Conservation (phyloP, 2,113 vertebrate genomes). For the Ptyas mucosa region DNA sequence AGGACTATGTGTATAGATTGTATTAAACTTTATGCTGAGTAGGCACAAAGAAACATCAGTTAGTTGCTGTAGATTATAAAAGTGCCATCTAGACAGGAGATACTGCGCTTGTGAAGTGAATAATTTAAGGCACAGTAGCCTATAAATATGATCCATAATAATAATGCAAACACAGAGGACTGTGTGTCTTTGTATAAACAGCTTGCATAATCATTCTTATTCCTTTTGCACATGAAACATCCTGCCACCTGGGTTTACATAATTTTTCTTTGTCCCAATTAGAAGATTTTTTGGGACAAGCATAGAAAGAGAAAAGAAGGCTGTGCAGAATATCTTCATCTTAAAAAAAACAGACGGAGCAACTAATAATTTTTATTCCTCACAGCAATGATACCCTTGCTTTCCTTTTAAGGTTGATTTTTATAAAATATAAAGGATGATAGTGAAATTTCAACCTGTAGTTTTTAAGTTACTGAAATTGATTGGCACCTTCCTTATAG, state of each 20-base stretch:
- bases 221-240: not conserved
- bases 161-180: not conserved
- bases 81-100: not conserved
- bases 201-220: not conserved
- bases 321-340: not conserved
- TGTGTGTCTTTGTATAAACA: not conserved
- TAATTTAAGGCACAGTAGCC: not conserved
- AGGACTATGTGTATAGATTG: not conserved
- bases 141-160: not conserved
- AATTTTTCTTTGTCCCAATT: no score
- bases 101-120: not conserved
- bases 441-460: not conserved
- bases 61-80: not conserved
- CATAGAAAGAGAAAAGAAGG: not conserved
- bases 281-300: not conserved
- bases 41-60: not conserved
- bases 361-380: not conserved
- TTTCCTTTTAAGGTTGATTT: not conserved
- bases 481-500: not conserved
- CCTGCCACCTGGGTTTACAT: not conserved
- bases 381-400: not conserved
- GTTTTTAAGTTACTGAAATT: not conserved
- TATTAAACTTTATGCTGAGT: not conserved
- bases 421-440: not conserved
- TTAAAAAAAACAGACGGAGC: no score